Percentiles rank a stretch among this genome's conserved stretches.
phyloP scores from a whole-genome alignment of 2,888 invertebrate genomes.

The Stenotaenia linearis region DNA sequence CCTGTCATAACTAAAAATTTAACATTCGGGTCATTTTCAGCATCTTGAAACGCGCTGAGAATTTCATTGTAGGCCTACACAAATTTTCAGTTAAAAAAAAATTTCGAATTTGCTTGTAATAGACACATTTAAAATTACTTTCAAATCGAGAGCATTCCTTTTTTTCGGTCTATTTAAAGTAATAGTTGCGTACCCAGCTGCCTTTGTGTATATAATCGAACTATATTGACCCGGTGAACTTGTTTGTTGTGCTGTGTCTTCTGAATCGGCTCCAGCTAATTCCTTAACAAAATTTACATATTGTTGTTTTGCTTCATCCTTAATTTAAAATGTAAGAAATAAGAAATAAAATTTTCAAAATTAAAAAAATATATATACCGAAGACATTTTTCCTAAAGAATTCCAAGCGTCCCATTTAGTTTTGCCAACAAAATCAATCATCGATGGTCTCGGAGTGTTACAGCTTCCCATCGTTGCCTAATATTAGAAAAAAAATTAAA shows the following conservation, averaged over 20 bases:
- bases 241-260: slow-evolving; percentile 34
- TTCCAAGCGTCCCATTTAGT: slow-evolving; percentile 57
- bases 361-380: background rate
- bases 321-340: slow-evolving; percentile 46
- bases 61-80: background rate
- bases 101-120: no score
- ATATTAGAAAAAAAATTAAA: no score
- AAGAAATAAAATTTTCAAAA: background rate
- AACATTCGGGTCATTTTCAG: slow-evolving; percentile 30
- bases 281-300: slow-evolving; percentile 51
- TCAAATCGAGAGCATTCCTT: slow-evolving; percentile 67
- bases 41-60: background rate
- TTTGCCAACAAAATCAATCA: slow-evolving; percentile 54
- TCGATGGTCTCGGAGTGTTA: slow-evolving; percentile 52
- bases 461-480: slow-evolving; percentile 47
- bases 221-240: background rate
- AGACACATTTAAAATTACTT: slow-evolving; percentile 44
- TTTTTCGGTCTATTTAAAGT: slow-evolving; percentile 68
- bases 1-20: slow-evolving; percentile 31
- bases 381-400: slow-evolving; percentile 48
- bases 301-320: slow-evolving; percentile 52
- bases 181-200: slow-evolving; percentile 48
- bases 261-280: slow-evolving; percentile 42
- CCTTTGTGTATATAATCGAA: background rate
- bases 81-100: background rate